A percentile compares a stretch with the other conserved stretches of the same genome.
Evolutionary conservation across 2,797 vertebrate genomes (phyloP).

Genomic region (Ctenosaura bakeri): DNA sequence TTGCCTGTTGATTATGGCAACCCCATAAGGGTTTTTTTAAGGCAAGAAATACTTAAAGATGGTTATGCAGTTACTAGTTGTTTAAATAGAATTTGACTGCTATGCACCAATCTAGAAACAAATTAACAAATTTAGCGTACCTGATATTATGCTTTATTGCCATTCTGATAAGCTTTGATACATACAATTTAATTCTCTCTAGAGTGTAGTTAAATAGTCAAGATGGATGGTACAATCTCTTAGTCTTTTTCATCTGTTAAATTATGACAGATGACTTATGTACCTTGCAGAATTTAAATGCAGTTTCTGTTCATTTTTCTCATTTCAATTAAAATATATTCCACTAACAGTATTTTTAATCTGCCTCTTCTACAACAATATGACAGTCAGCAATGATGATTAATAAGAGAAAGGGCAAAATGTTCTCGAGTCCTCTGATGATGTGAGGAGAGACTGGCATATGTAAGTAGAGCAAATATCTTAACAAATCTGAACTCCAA

Average conservation of each 20-base stretch:
- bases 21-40: too few relatives aligned
- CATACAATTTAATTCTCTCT: slow-evolving; percentile 84
- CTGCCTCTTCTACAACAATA: slow-evolving; percentile 81
- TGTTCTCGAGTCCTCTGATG: slow-evolving; percentile 62
- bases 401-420: slow-evolving; percentile 79
- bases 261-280: slow-evolving; percentile 89
- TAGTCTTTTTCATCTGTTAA: slow-evolving; percentile 84
- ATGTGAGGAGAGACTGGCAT: slow-evolving; percentile 53
- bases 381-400: slow-evolving; percentile 83
- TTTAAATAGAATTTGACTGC: neutral
- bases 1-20: too few relatives aligned
- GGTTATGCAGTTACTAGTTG: too few relatives aligned
- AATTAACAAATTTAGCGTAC: slow-evolving; percentile 59
- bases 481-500: slow-evolving; percentile 48
- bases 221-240: slow-evolving; percentile 87
- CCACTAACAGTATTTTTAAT: slow-evolving; percentile 83
- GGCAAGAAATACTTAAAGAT: too few relatives aligned
- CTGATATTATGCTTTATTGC: slow-evolving; percentile 65
- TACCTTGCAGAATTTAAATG: slow-evolving; percentile 79
- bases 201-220: slow-evolving; percentile 82
- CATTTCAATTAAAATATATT: slow-evolving; percentile 81
- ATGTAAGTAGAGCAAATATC: slow-evolving; percentile 34
- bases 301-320: slow-evolving; percentile 77
- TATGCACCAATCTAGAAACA: slow-evolving; percentile 61
- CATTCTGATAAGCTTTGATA: slow-evolving; percentile 75